Percentiles rank a stretch among this genome's conserved stretches.
Evolutionary conservation across 1,140 invertebrate genomes (phyloP).

Genomic region (Nebria ingens): DNA sequence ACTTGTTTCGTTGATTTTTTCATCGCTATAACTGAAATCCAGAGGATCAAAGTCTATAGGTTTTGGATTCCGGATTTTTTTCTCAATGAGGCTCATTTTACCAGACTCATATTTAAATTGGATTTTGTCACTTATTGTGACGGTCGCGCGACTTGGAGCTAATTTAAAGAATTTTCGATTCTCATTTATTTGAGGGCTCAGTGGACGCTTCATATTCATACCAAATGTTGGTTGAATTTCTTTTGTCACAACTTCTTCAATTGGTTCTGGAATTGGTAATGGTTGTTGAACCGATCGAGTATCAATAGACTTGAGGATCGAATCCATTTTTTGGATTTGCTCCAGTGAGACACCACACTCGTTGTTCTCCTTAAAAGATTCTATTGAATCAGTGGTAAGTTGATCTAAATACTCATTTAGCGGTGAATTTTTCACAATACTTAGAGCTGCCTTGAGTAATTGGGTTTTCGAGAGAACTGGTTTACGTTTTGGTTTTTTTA

Average conservation of each 20-base stretch:
- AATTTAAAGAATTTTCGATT: slow-evolving; percentile 30
- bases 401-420: slow-evolving; percentile 30
- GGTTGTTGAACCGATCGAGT: neutral
- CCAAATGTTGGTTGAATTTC: neutral
- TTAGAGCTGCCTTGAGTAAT: slow-evolving; percentile 23
- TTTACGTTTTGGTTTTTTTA: slow-evolving; percentile 41
- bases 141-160: slow-evolving; percentile 15
- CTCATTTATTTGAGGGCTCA: slow-evolving; percentile 13
- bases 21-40: slow-evolving; percentile 17
- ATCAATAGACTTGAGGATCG: slow-evolving; percentile 15
- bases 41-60: slow-evolving; percentile 19
- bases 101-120: slow-evolving; percentile 21
- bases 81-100: slow-evolving; percentile 19
- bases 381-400: slow-evolving; percentile 15
- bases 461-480: slow-evolving; percentile 21
- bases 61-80: slow-evolving; percentile 19
- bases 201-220: neutral
- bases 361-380: slow-evolving; percentile 16
- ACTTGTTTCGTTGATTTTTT: slow-evolving; percentile 16
- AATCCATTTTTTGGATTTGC: slow-evolving; percentile 19
- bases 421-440: slow-evolving; percentile 25
- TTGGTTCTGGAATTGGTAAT: neutral
- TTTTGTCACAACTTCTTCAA: neutral
- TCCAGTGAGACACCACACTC: slow-evolving; percentile 11
- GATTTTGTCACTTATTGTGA: slow-evolving; percentile 23